Conservation (phyloP, 2,888 invertebrate genomes). For the Diplolepis rosae region DNA sequence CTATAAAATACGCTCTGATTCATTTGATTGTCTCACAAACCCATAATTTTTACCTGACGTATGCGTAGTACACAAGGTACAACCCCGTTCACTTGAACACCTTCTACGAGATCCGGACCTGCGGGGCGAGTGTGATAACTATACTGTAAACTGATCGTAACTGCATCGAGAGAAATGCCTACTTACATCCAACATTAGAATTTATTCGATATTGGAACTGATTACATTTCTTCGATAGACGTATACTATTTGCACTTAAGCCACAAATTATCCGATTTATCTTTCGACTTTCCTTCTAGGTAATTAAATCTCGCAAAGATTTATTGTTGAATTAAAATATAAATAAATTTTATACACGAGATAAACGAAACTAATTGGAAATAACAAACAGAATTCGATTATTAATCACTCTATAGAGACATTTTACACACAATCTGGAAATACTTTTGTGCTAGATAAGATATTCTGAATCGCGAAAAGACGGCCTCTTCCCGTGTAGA, state of each 20-base stretch:
- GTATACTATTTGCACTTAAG: neutral
- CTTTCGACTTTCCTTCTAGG: neutral
- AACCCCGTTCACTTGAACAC: constrained; percentile 36
- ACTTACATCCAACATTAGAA: neutral
- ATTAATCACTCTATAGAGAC: no score
- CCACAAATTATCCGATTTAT: constrained; percentile 22
- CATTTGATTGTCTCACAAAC: constrained; percentile 49
- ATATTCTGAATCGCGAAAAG: no score
- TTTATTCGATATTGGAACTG: constrained; percentile 15
- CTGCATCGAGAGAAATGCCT: constrained; percentile 3
- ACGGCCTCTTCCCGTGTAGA: no score
- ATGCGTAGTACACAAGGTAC: constrained; percentile 14
- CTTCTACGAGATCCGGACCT: constrained; percentile 35
- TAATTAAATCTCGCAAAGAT: constrained; percentile 16
- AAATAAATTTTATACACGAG: neutral
- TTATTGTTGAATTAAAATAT: constrained; percentile 10
- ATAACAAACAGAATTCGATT: no score
- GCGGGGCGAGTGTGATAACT: constrained; percentile 8
- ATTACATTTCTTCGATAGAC: constrained; percentile 4
- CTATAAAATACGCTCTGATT: constrained; percentile 52
- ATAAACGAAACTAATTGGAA: neutral
- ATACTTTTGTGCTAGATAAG: no score
- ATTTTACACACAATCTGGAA: no score
- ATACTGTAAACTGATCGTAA: constrained; percentile 20
- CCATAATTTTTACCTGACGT: constrained; percentile 45